Evolutionary conservation across 2,797 vertebrate species (phyloP), one percentile per base, ranked within the genome.

Genomic region (Luscinia luscinia): DNA sequence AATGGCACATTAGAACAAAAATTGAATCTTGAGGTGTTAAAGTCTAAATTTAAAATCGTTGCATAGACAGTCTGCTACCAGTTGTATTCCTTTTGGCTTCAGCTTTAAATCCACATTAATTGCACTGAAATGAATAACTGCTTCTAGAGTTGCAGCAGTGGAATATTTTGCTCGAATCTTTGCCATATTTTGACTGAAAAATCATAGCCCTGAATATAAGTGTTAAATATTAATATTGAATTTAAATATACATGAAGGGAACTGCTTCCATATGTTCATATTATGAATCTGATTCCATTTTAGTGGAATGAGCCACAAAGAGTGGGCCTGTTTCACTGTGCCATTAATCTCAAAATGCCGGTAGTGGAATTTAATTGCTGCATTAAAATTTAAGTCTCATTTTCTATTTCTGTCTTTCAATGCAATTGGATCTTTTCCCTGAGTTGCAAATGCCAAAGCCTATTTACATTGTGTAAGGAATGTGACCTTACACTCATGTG

Each of bases 141-240:
- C 30, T 64, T 49, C 54, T 78, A 36, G 41, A 88, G 43, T 46
- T 91, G 15, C 15, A 82, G 28, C 9, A 51, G 36, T 49, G 38
- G 51, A 92, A 90, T 59, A 55, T 40, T 90, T 62, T 84, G 3
- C 24, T 82, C 51, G 9, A 51, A 36, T 84, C 46, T 70, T 78
- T 74, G 30, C 77, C 46, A 34, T 84, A 92, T 90, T 90, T 94
- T 89, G 77, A 89, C 66, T 62, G 48, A 92, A 93, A 93, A 95
- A 88, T 49, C 22, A 51, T 58, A 83, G 36, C n/a, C 30, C 5
- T 54, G 57, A 86, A 78, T 69, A 2, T 86, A 87, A 67, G 63
- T 55, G 14, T 82, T 87, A 93, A 95, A 90, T 93, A 96, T 92
- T 90, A 93, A 87, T 95, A 82, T 16, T 84, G n/a, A 72, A 58